Evolutionary conservation across 2,113 vertebrate genomes (phyloP).

Genomic region (Poeciliopsis prolifica): DNA sequence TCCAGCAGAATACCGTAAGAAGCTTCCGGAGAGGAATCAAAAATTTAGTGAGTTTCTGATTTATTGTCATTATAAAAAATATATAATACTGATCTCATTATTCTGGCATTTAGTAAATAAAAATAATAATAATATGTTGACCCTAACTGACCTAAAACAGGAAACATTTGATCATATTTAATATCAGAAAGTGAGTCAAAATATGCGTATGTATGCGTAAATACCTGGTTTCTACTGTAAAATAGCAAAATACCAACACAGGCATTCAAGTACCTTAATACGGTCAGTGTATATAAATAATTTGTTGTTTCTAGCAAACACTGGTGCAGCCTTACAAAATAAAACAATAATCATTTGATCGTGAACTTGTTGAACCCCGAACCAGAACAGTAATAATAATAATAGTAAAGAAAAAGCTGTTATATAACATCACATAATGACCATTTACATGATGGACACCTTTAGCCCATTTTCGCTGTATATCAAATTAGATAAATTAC

Average conservation of each 20-base stretch:
- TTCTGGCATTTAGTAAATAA: neutral
- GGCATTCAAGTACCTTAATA: conserved; percentile 64
- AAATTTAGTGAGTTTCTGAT: neutral
- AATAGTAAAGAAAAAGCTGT: conserved; percentile 21
- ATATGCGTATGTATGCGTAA: neutral
- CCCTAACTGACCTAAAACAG: neutral
- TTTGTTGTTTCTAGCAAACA: conserved; percentile 62
- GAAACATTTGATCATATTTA: neutral
- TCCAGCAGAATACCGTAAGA: neutral
- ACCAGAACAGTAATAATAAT: conserved; percentile 22
- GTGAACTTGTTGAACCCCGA: conserved; percentile 55
- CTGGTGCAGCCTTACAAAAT: conserved; percentile 66
- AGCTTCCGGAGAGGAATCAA: neutral
- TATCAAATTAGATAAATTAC: conserved; percentile 80
- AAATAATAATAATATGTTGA: neutral
- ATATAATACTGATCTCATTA: neutral
- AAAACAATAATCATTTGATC: conserved; percentile 58
- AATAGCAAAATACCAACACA: conserved; percentile 53
- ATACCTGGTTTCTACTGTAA: conserved; percentile 3
- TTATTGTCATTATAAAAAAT: neutral
- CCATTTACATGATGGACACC: conserved; percentile 71
- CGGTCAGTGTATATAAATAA: conserved; percentile 58
- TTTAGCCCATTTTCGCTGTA: conserved; percentile 74
- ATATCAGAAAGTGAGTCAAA: neutral
- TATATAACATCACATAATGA: conserved; percentile 62